Evolutionary conservation across 2,888 invertebrate species (phyloP), one percentile per base, ranked within the genome.

Genomic region (Agrilus mali): DNA sequence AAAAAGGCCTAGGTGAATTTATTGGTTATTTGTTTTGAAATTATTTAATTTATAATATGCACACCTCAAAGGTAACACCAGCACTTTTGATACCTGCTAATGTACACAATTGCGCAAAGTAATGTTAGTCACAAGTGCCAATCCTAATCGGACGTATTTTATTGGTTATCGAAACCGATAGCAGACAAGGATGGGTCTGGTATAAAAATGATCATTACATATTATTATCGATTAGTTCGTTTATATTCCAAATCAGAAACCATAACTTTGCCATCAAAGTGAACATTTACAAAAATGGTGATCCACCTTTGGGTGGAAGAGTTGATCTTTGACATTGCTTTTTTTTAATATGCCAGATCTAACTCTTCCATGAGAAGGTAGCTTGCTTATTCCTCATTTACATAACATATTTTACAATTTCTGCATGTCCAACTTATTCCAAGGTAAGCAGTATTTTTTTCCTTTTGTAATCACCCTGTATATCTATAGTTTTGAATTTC

Each of bases 341-440:
- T 44, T 35, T 40, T 42, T 46, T 22, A 41, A 15, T 43, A 37
- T 58, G 57, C 55, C 58, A 58, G 58, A 58, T 58, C 58, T 58
- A 57, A 57, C 57, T 56, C 58, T 58, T 58, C 57, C 57, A 58
- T 56, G 53, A 54, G 55, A 51, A 47, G 47, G 51, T 41, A 38
- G 46, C 10, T 27, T 27, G 27, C 27, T 27, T 27, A 27, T 27
- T 27, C 27, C 8, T 3, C 27, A 10, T 27, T 10, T 3, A 8
- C 10, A 10, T 10, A 27, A 10, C 2, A 27, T 27, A 2, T 10
- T 10, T 10, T 3, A 27, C 27, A 2, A 27, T 27, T 7, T 10
- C 27, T 10, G 27, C 27, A 27, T 3, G 3, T 27, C 10, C 5
- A 5, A 10, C 4, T 27, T 27, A 10, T 27, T 27, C 2, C 2